Evolutionary conservation across 2,888 invertebrate genomes (phyloP), one percentile per base, ranked within the genome.

Genomic region (Sminthurinus aureus): DNA sequence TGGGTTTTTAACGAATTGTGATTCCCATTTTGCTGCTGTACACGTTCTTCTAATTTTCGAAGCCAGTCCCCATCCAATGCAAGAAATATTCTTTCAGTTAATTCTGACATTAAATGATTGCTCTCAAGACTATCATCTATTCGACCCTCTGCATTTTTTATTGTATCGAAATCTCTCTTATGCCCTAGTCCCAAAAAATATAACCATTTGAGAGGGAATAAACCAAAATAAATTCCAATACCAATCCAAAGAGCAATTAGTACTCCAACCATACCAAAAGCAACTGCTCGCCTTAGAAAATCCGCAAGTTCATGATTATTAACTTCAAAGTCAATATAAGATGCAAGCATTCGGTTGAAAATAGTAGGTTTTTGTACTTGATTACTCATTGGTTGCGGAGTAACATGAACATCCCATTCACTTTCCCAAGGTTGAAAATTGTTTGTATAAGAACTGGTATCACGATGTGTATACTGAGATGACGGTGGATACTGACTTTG

Each of bases 31-130:
- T 81, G 73, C 52, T 18, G 15, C 38, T n/a, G 15, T 51, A 67
- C n/a, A 15, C 78, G 24, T 51, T 71, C 64, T 75, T 77, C 75
- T 20, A 88, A 85, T 58, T 85, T 82, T 51, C 84, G 85, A 20
- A 88, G 78, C 88, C 88, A 88, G 67, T 86, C 85, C 0, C 85
- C 85, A 69, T 87, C 88, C 66, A 88, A 78, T 1, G 87, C 85
- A 18, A 88, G 84, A 24, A 84, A 78, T 38, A 88, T 84, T 66
- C 86, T 78, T 18, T 87, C 86, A 8, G 85, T 85, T 12, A 88
- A 58, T 11, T 85, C 85, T 22, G 86, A 26, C 11, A 88, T 51
- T 0, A 84, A 52, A 22, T 85, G 81, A 75, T 86, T 86, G 18
- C 83, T 13, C 6, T 51, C 52, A 22, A 50, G n/a, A 76, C 18